These are phyloP conservation scores for Heterochromis multidens DNA, from an alignment of 2,113 vertebrate genomes.

Conservation along the genomic window DNA sequence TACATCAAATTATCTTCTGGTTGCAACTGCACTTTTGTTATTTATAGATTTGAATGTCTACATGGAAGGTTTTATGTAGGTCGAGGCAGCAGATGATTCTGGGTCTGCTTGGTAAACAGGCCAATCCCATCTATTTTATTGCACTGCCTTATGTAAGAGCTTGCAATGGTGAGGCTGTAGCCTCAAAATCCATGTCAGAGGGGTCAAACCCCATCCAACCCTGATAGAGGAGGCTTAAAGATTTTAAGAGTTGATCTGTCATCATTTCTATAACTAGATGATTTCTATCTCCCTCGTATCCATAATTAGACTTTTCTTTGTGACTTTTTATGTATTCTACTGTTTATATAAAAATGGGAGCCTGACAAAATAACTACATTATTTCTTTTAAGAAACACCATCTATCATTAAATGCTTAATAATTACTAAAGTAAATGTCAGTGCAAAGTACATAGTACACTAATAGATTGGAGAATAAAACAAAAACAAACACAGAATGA, in stretches of 20 bases:
- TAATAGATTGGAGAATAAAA: background rate
- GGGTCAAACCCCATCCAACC: background rate
- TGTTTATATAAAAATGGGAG: background rate
- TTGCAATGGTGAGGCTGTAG: background rate
- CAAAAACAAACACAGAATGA: background rate
- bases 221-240: background rate
- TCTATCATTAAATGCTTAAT: background rate
- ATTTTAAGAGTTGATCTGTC: background rate
- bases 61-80: constrained; percentile 34
- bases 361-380: background rate
- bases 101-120: constrained; percentile 28
- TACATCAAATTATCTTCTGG: background rate
- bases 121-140: constrained; percentile 9
- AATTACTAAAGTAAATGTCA: background rate
- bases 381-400: background rate
- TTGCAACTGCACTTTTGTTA: constrained; percentile 2
- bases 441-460: background rate
- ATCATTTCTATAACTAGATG: background rate
- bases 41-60: constrained; percentile 21
- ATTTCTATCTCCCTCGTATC: background rate
- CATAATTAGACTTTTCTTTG: background rate
- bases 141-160: constrained; percentile 3
- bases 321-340: background rate
- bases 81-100: constrained; percentile 28
- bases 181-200: background rate